Evolutionary conservation across 2,113 vertebrate species (phyloP).

Genomic region (Camelus dromedarius): DNA sequence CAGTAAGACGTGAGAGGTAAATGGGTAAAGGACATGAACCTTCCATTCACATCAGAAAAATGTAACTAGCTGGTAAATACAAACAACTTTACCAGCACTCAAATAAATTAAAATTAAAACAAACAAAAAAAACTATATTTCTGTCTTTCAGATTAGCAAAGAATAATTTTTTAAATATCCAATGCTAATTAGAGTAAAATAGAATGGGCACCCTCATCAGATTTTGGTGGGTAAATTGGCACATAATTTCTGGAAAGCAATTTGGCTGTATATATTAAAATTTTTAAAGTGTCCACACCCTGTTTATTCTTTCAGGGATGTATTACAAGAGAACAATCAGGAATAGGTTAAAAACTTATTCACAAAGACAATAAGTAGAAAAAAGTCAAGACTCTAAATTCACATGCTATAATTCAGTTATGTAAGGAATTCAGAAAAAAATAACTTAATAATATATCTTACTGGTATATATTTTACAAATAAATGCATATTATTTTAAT

Average conservation of each 20-base stretch:
- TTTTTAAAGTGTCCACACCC: neutral
- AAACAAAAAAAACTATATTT: constrained; percentile 1
- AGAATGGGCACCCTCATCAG: neutral
- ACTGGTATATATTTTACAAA: neutral
- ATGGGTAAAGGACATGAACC: neutral
- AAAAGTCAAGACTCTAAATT: constrained; percentile 23
- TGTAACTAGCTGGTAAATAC: neutral
- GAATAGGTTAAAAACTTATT: constrained; percentile 34
- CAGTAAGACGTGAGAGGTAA: neutral
- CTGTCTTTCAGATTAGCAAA: constrained; percentile 31
- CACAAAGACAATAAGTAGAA: neutral
- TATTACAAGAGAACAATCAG: neutral
- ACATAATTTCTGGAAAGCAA: constrained; percentile 35
- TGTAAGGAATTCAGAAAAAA: constrained; percentile 19
- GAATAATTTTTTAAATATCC: neutral
- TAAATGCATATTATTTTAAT: constrained; percentile 1
- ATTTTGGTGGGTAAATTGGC: neutral
- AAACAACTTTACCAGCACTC: neutral
- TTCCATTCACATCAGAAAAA: neutral
- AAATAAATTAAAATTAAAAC: constrained; percentile 28
- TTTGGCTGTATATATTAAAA: constrained; percentile 27
- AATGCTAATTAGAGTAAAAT: neutral
- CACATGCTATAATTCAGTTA: neutral
- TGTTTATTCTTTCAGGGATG: neutral
- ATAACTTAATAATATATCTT: neutral